These are phyloP conservation scores for Mesoclemmys tuberculata DNA, from an alignment of 2,113 vertebrate genomes.

Conservation along the genomic window DNA sequence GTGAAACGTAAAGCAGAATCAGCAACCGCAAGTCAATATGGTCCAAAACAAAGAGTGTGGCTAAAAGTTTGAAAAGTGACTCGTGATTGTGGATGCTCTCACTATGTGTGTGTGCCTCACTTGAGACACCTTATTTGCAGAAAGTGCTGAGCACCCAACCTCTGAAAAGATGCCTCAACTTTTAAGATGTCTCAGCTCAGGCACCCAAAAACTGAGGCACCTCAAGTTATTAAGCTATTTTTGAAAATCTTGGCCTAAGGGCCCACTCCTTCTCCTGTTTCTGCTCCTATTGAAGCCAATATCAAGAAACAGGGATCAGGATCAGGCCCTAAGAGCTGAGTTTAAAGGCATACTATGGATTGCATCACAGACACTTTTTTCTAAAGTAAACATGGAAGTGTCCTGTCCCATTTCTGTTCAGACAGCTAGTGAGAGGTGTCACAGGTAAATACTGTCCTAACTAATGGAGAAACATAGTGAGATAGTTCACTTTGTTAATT, in stretches of 20 bases:
- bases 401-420: neutral
- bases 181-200: neutral
- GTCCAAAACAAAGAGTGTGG: neutral
- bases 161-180: neutral
- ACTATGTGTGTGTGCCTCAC: neutral
- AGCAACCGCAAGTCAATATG: neutral
- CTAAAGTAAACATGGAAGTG: neutral
- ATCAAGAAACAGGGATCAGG: neutral
- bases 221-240: neutral
- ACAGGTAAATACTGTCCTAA: neutral
- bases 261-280: neutral
- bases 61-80: neutral
- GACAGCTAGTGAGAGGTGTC: neutral
- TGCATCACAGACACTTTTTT: neutral
- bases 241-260: neutral
- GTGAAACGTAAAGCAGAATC: neutral
- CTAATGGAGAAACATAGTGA: neutral
- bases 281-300: neutral
- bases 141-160: neutral
- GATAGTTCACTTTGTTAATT: neutral
- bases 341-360: neutral
- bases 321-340: neutral
- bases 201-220: neutral
- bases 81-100: neutral
- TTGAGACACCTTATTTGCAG: neutral